These are phyloP conservation scores for Malthinus flaveolus DNA, from an alignment of 2,888 invertebrate genomes.

Conservation along the genomic window DNA sequence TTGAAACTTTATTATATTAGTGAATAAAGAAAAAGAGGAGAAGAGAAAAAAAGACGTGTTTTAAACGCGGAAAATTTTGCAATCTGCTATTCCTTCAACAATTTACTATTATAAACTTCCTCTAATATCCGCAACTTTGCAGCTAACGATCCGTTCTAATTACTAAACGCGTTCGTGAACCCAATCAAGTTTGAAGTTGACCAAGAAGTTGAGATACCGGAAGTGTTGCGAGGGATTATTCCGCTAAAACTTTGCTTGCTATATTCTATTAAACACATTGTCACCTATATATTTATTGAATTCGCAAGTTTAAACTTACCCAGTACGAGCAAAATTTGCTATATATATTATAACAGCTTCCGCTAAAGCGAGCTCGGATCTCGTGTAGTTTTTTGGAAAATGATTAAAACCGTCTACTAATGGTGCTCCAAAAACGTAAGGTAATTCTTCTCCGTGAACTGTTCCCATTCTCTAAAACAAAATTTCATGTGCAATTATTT, in stretches of 20 bases:
- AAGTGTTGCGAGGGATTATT: constrained; percentile 8
- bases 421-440: constrained; percentile 90
- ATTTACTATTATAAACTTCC: constrained; percentile 12
- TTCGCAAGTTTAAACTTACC: constrained; percentile 64
- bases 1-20: constrained; percentile 3
- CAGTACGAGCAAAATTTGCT: constrained; percentile 85
- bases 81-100: constrained; percentile 10
- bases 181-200: constrained; percentile 23
- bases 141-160: constrained; percentile 24
- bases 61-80: constrained; percentile 12
- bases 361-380: constrained; percentile 81
- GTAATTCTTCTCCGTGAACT: constrained; percentile 89
- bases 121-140: constrained; percentile 21
- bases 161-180: constrained; percentile 22
- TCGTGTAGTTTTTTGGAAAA: constrained; percentile 87
- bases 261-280: constrained; percentile 18
- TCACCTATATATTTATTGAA: constrained; percentile 13
- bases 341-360: constrained; percentile 88
- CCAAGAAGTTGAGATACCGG: constrained; percentile 20
- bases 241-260: constrained; percentile 13
- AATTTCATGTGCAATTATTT: too few species aligned
- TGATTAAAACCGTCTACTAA: constrained; percentile 80
- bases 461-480: constrained; percentile 80
- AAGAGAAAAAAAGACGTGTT: not conserved
- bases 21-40: constrained; percentile 1